Conservation (phyloP, 2,797 vertebrate species). For the Typhlichthys eigenmanni region DNA sequence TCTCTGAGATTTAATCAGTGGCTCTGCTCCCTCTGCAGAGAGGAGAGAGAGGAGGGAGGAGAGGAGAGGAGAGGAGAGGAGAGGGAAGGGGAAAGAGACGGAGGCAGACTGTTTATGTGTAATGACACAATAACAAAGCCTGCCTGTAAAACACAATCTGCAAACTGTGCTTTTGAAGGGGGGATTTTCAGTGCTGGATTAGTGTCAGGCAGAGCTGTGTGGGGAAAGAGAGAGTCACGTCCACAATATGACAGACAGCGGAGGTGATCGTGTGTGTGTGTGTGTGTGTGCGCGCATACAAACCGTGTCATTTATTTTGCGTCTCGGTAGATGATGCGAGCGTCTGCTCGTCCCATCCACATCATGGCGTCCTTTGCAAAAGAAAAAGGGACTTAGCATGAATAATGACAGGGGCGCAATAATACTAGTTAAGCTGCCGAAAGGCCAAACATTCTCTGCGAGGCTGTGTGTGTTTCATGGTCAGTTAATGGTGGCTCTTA, state of each 20-base stretch:
- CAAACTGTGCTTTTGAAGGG: constrained; percentile 78
- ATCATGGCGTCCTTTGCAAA: constrained; percentile 46
- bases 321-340: constrained; percentile 48
- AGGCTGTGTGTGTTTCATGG: constrained; percentile 42
- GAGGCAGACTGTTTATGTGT: constrained; percentile 82
- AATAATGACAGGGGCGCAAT: constrained; percentile 54
- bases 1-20: constrained; percentile 83
- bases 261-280: constrained; percentile 55
- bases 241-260: constrained; percentile 67
- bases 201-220: constrained; percentile 75
- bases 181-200: constrained; percentile 76
- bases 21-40: constrained; percentile 78
- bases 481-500: constrained; percentile 52
- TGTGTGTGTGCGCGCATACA: constrained; percentile 45
- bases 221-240: constrained; percentile 67
- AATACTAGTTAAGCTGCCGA: constrained; percentile 38
- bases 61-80: constrained; percentile 39
- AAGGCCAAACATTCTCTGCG: constrained; percentile 50
- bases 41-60: constrained; percentile 53
- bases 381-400: constrained; percentile 54
- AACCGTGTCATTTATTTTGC: constrained; percentile 8
- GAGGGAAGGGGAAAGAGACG: constrained; percentile 54
- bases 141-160: constrained; percentile 80
- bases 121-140: constrained; percentile 85
- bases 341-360: constrained; percentile 12